Evolutionary conservation across 2,113 vertebrate genomes (phyloP), one percentile per base, ranked within the genome.

Genomic region (Corydoras maculifer): DNA sequence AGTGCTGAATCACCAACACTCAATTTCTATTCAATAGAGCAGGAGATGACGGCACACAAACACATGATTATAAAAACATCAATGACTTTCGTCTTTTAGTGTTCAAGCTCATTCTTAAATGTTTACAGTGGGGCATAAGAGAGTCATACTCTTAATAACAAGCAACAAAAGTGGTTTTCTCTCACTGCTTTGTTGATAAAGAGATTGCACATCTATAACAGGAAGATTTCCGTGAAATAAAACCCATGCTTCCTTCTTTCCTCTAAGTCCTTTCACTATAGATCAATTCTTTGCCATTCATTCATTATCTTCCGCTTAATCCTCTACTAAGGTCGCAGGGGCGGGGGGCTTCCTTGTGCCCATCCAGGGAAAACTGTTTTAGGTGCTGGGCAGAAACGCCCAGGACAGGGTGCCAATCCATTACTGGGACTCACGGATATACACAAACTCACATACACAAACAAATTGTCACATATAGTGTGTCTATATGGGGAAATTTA

Each of bases 201-300:
- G 15, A 65, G 73, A 82, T 76, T 72, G 78, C 43, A 59, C 57
- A 79, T 80, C 78, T 78, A 65, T 35, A 72, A 54, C 73, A 78
- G 77, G 79, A 83, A 80, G 65, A 60, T 70, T 48, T 32, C 60
- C 43, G 11, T 65, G 68, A 43, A 72, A 14, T 59, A 55, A 57
- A 55, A 32, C 59, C 15, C 18, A 54, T 30, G 50, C n/a, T 15
- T 35, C 12, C 12, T 30, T 62, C 31, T 58, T 73, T 65, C 43
- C 9, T 31, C 31, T 53, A 10, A 5, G 25, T 59, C 8, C 32
- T 3, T 32, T 59, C 49, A 63, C 25, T 25, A 11, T 7, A 25
- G 0, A 15, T 73, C 6, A 60, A 11, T 8, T 11, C 15, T 30
- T 58, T 53, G 10, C 9, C 51, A 25, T 25, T 25, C 18, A 25